These are phyloP conservation scores for Zaprionus davidi DNA, from an alignment of 1,140 invertebrate species.

Conservation along the genomic window DNA sequence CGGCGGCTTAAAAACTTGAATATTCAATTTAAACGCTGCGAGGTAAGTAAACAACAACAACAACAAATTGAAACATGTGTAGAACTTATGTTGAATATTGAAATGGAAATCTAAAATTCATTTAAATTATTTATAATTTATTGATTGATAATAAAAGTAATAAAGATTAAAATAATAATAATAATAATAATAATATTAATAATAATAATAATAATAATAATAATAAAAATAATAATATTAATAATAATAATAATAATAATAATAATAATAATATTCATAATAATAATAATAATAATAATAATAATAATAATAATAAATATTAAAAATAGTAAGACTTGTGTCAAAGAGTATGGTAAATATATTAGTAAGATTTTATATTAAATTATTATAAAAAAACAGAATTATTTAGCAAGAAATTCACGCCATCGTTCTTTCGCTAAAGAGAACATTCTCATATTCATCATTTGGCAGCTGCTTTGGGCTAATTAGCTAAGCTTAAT, in stretches of 20 bases:
- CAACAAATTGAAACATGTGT: background rate
- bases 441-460: background rate
- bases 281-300: too few relatives aligned
- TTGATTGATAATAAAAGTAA: background rate
- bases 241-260: too few relatives aligned
- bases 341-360: too few relatives aligned
- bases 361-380: too few relatives aligned
- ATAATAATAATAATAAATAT: too few relatives aligned
- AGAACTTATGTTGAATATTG: background rate
- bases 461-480: background rate
- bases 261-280: too few relatives aligned
- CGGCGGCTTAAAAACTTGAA: background rate
- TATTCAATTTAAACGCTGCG: background rate
- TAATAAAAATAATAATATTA: too few relatives aligned
- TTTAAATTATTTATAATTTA: background rate
- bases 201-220: too few relatives aligned
- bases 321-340: too few relatives aligned
- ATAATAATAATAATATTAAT: too few relatives aligned
- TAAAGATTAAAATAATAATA: background rate
- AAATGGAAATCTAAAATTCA: background rate
- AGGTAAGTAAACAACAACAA: background rate
- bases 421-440: background rate
- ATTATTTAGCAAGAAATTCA: too few relatives aligned
- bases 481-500: conserved; percentile 1
- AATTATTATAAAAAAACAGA: too few relatives aligned